Conservation (phyloP, 2,797 vertebrate genomes). For the Sarcophilus harrisii region DNA sequence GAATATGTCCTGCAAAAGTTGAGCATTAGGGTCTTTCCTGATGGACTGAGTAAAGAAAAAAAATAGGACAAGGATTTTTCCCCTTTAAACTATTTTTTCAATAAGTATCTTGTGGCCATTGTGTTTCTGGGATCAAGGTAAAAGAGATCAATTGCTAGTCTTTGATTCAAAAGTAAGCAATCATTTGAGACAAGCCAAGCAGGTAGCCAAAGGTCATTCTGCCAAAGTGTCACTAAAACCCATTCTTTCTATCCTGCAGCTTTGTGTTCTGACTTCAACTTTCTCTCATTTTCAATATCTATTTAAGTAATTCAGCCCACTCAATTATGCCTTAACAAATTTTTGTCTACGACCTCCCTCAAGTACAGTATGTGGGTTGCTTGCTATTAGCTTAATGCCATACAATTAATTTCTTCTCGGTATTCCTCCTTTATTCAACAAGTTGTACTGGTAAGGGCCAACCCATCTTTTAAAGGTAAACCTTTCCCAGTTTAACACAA, state of each 20-base stretch:
- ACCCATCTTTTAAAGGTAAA: slow-evolving; percentile 84
- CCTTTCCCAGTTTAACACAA: slow-evolving; percentile 80
- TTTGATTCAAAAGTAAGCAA: neutral
- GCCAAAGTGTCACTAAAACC: neutral
- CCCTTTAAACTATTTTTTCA: neutral
- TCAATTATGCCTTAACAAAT: slow-evolving; percentile 78
- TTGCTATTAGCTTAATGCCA: slow-evolving; percentile 86
- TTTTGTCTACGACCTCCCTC: slow-evolving; percentile 80
- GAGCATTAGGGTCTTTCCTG: neutral
- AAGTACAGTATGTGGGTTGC: slow-evolving; percentile 42
- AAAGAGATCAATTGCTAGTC: neutral
- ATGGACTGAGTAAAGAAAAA: neutral
- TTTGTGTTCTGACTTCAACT: slow-evolving; percentile 46
- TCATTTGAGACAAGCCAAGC: neutral
- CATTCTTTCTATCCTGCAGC: neutral
- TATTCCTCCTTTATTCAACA: slow-evolving; percentile 78
- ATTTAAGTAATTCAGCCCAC: slow-evolving; percentile 82
- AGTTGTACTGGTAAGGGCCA: slow-evolving; percentile 79
- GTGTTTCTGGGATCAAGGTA: neutral
- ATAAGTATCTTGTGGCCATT: neutral
- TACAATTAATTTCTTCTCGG: slow-evolving; percentile 84
- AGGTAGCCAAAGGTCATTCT: neutral
- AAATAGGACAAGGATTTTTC: neutral
- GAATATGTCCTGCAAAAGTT: neutral
- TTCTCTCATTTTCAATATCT: slow-evolving; percentile 73